Conservation (phyloP, 2,113 vertebrate species). For the Chionis minor region DNA sequence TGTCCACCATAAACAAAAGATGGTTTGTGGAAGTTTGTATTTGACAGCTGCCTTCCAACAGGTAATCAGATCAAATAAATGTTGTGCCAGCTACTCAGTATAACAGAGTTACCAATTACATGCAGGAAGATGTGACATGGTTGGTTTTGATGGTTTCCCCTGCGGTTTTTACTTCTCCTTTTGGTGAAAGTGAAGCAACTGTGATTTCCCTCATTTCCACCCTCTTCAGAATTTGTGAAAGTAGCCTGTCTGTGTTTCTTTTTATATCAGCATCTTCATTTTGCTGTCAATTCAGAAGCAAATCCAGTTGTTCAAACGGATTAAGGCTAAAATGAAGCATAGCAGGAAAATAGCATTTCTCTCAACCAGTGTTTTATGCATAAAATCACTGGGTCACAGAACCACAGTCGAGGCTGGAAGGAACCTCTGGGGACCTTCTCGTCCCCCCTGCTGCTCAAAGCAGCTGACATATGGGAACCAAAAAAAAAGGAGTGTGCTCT, state of each 20-base stretch:
- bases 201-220: conserved; percentile 44
- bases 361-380: neutral
- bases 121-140: neutral
- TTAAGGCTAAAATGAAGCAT: neutral
- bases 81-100: neutral
- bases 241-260: neutral
- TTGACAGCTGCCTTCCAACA: neutral
- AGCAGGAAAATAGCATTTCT: neutral
- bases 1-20: neutral
- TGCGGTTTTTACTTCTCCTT: conserved; percentile 60
- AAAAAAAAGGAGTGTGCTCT: neutral
- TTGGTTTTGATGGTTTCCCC: conserved; percentile 45
- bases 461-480: neutral
- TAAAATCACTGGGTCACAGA: neutral
- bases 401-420: neutral
- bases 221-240: neutral
- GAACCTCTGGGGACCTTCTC: neutral
- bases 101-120: neutral
- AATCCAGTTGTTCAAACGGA: neutral
- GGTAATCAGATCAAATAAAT: neutral
- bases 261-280: neutral
- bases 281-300: neutral
- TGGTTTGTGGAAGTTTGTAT: neutral
- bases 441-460: neutral
- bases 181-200: conserved; percentile 10